phyloP scores from a whole-genome alignment of 2,113 vertebrate genomes.

The Hemibagrus wyckioides region DNA sequence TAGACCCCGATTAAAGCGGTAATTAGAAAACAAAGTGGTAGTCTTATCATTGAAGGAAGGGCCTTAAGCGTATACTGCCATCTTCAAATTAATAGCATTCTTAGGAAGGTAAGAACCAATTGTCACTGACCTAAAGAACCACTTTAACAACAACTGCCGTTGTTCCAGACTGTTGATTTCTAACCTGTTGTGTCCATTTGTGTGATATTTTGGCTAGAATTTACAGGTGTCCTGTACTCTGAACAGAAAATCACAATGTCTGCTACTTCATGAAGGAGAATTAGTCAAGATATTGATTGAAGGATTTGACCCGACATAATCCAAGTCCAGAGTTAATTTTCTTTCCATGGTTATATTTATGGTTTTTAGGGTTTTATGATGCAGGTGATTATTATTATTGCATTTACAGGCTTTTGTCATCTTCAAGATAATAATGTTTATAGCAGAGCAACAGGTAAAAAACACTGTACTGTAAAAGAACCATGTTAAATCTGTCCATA shows the following conservation, averaged over 20 bases:
- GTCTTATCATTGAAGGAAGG: background rate
- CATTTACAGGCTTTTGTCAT: background rate
- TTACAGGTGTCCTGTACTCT: no score
- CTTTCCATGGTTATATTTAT: background rate
- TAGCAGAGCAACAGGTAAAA: background rate
- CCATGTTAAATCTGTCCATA: background rate
- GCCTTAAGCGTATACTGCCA: background rate
- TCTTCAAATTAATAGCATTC: slow-evolving; percentile 18
- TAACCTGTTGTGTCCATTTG: background rate
- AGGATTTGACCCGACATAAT: background rate
- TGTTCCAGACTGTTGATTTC: background rate
- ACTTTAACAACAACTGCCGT: background rate
- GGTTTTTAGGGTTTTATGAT: background rate
- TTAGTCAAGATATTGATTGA: no score
- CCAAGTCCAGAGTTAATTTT: background rate
- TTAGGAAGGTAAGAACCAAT: background rate
- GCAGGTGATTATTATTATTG: background rate
- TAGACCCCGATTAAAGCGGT: slow-evolving; percentile 29
- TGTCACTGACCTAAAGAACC: background rate
- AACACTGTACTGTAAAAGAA: background rate
- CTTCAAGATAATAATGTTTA: background rate
- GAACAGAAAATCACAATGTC: no score
- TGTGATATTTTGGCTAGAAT: background rate
- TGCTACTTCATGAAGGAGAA: background rate
- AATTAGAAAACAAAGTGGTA: slow-evolving; percentile 22